Conservation (phyloP, 2,797 vertebrate species). For the Sternarchorhynchus goeldii region DNA sequence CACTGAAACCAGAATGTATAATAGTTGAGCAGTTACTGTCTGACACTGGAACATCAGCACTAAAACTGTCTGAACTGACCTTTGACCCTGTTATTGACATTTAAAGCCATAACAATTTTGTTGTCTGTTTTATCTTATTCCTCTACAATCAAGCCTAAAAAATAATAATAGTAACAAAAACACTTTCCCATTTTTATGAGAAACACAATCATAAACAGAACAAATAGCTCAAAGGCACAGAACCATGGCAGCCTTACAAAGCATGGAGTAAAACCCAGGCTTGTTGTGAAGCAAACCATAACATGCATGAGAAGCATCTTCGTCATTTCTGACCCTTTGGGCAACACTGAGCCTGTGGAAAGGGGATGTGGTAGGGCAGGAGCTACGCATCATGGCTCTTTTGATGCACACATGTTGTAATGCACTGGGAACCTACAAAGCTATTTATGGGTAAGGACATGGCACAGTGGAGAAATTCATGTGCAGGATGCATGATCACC, state of each 20-base stretch:
- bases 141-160: neutral
- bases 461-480: constrained; percentile 6
- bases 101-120: neutral
- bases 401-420: constrained; percentile 35
- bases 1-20: neutral
- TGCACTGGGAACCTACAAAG: constrained; percentile 15
- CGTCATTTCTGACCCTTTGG: neutral
- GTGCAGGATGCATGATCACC: constrained; percentile 12
- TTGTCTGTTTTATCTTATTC: neutral
- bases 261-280: neutral
- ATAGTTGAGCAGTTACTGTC: neutral
- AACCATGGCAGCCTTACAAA: too few species aligned
- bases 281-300: neutral
- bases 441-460: constrained; percentile 29
- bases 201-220: neutral
- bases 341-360: too few species aligned
- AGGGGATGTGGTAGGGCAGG: too few species aligned
- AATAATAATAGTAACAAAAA: too few species aligned
- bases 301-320: neutral
- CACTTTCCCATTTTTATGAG: neutral
- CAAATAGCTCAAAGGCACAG: too few species aligned
- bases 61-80: neutral
- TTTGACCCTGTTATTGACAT: constrained; percentile 18
- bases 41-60: neutral
- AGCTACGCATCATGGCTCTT: constrained; percentile 44